Conservation (phyloP, 2,888 invertebrate genomes). For the Drosophila ustulata region DNA sequence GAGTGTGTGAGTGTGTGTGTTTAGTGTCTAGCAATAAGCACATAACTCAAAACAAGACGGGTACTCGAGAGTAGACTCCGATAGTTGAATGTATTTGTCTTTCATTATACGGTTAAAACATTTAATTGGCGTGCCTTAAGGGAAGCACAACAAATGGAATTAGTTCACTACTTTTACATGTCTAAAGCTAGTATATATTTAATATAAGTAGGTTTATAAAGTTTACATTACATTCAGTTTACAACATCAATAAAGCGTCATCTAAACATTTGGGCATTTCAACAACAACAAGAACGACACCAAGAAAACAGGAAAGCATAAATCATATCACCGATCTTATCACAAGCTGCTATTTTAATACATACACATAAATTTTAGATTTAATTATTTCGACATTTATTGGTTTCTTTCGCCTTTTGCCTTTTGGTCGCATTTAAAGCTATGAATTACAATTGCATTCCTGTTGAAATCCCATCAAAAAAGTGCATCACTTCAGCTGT, state of each 20-base stretch:
- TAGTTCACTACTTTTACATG: slow-evolving; percentile 34
- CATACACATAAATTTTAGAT: slow-evolving; percentile 5
- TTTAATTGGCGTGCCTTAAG: slow-evolving; percentile 58
- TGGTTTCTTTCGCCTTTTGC: not conserved
- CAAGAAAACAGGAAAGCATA: slow-evolving; percentile 40
- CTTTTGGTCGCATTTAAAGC: slow-evolving; percentile 37
- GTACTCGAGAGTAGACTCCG: slow-evolving; percentile 13
- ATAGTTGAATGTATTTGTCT: slow-evolving; percentile 31
- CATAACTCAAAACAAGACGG: slow-evolving; percentile 42
- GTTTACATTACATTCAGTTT: slow-evolving; percentile 48
- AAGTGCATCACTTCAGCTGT: not conserved
- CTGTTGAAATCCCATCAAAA: slow-evolving; percentile 3
- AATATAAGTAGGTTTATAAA: slow-evolving; percentile 13
- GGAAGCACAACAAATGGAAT: slow-evolving; percentile 50
- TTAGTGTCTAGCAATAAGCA: slow-evolving; percentile 40
- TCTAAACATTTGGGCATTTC: slow-evolving; percentile 36
- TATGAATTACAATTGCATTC: slow-evolving; percentile 6
- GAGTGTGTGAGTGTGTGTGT: not conserved
- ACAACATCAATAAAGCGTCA: slow-evolving; percentile 67
- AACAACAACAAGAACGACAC: slow-evolving; percentile 36
- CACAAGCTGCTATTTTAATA: slow-evolving; percentile 34
- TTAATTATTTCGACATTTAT: not conserved
- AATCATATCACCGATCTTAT: slow-evolving; percentile 47
- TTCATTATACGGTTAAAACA: slow-evolving; percentile 39
- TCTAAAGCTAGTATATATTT: slow-evolving; percentile 12